Evolutionary conservation across 1,140 invertebrate genomes (phyloP), one percentile per base, ranked within the genome.

Genomic region (Bemisia tabaci): DNA sequence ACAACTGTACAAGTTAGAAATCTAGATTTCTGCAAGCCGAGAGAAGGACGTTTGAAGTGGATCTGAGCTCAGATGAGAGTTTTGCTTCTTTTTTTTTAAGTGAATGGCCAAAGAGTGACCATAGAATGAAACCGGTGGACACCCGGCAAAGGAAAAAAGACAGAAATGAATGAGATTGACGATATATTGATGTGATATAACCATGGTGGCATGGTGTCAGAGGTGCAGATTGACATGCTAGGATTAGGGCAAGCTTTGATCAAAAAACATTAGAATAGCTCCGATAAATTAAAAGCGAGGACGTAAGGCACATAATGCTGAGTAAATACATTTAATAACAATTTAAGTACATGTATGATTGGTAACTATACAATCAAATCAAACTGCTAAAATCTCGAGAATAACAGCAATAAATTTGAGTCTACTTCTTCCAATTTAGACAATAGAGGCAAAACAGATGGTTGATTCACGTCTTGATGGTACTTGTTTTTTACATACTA

Each of bases 231-330:
- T 48, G 33, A 48, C 33, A 48, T 48, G 33, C 33, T 48, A 48
- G 33, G 33, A 48, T 48, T 48, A 48, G 33, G 33, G 33, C 33
- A 48, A 48, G 33, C 33, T 48, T 48, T 48, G 33, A 48, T 48
- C 33, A 48, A 48, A n/a, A 48, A 48, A 48, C 33, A 48, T 48
- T 48, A 48, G 33, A 48, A 48, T 48, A 48, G 33, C 33, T 48
- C 33, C 33, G 33, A 48, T 48, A 48, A 48, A 48, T 48, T 48
- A 71, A 65, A 70, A 71, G 70, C 67, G 26, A 58, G 60, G 70
- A 71, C 70, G 66, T 71, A 71, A 71, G 70, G 70, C 70, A 71
- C 70, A 71, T 71, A 71, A 71, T 70, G 70, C 70, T 71, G 69
- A 71, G 70, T 71, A 70, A 70, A 70, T 71, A 69, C 67, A 48